These are phyloP conservation scores for Furnarius figulus DNA, from an alignment of 2,113 vertebrate species.

Conservation along the genomic window DNA sequence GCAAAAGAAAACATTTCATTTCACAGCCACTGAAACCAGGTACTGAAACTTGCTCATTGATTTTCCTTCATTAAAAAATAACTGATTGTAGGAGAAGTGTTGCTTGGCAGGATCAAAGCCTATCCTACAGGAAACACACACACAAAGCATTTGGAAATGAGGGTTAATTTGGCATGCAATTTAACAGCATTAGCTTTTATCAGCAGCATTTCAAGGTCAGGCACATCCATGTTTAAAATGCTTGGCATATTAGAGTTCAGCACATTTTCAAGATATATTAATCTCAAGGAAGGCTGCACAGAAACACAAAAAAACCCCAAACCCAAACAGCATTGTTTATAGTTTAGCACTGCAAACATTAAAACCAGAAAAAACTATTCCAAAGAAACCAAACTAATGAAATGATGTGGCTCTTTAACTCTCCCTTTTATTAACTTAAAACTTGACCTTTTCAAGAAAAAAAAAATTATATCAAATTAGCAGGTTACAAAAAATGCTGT, in stretches of 20 bases:
- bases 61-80: conserved; percentile 60
- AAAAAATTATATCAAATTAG: neutral
- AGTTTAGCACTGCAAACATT: neutral
- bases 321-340: neutral
- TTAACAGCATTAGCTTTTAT: conserved; percentile 83
- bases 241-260: neutral
- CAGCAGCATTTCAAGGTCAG: conserved; percentile 80
- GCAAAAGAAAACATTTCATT: neutral
- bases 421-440: neutral
- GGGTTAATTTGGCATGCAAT: conserved; percentile 69
- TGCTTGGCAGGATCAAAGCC: conserved; percentile 57
- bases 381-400: neutral
- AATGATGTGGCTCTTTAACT: neutral
- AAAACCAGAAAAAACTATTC: neutral
- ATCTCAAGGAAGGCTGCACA: neutral
- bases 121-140: conserved; percentile 42
- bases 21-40: neutral
- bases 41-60: neutral
- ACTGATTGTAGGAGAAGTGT: conserved; percentile 25
- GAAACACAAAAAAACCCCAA: neutral
- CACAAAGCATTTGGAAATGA: conserved; percentile 61
- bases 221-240: conserved; percentile 41
- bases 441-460: neutral
- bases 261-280: neutral
- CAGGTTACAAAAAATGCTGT: neutral